These are phyloP conservation scores for Muschampia plurimacula DNA, from an alignment of 2,888 invertebrate genomes.

Conservation along the genomic window DNA sequence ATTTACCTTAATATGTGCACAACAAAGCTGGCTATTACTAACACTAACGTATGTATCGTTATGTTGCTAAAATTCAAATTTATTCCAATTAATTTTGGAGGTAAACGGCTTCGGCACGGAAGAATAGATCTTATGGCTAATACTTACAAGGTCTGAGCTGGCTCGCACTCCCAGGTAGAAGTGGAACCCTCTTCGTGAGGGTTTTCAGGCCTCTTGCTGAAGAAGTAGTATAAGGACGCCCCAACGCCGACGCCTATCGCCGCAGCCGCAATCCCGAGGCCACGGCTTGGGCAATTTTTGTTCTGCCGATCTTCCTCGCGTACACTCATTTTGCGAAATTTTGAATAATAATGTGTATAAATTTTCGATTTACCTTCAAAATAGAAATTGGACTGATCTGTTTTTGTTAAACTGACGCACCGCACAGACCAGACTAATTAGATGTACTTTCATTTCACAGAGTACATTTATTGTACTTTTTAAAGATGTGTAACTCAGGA, in stretches of 20 bases:
- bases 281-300: conserved; percentile 67
- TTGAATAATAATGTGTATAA: conserved; percentile 28
- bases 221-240: conserved; percentile 77
- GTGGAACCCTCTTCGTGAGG: conserved; percentile 66
- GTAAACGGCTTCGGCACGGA: neutral
- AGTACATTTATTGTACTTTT: too few relatives aligned
- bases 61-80: conserved; percentile 1
- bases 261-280: conserved; percentile 72
- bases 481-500: too few relatives aligned
- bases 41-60: too few relatives aligned
- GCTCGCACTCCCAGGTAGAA: conserved; percentile 61
- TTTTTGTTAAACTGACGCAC: neutral
- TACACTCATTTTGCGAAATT: conserved; percentile 61
- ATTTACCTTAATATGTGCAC: neutral
- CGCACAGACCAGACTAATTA: too few relatives aligned
- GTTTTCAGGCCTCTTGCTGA: conserved; percentile 66
- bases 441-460: too few relatives aligned
- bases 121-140: neutral
- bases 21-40: neutral
- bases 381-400: neutral
- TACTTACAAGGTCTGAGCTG: conserved; percentile 51
- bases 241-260: conserved; percentile 78
- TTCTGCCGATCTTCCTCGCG: conserved; percentile 66
- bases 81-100: conserved; percentile 5
- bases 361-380: conserved; percentile 30